Evolutionary conservation across 2,797 vertebrate species (phyloP).

Genomic region (Enteromius argenteus): DNA sequence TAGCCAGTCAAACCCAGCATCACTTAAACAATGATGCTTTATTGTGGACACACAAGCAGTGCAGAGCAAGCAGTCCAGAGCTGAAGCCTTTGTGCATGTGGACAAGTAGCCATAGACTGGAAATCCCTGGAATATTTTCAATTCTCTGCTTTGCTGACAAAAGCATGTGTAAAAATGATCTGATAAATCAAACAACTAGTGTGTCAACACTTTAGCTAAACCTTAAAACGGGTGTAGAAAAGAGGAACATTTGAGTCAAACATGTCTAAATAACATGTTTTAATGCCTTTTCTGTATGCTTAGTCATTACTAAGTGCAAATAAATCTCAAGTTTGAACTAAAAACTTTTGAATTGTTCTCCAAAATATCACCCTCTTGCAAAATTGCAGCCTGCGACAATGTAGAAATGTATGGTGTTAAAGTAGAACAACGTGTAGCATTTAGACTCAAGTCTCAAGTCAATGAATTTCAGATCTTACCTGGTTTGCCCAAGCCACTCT

Average conservation of each 20-base stretch:
- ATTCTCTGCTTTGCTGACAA: conserved; percentile 49
- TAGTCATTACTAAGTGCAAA: background rate
- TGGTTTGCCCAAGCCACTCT: conserved; percentile 31
- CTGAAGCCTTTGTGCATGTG: conserved; percentile 69
- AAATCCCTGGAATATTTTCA: conserved; percentile 71
- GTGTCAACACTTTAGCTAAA: background rate
- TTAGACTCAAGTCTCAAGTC: background rate
- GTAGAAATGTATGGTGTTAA: background rate
- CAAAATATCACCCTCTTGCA: background rate
- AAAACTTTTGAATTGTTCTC: too few species aligned
- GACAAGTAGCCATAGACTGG: conserved; percentile 66
- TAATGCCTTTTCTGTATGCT: background rate
- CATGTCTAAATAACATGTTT: background rate
- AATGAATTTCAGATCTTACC: conserved; percentile 28
- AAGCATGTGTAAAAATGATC: background rate
- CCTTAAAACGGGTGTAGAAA: background rate
- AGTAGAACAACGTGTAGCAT: background rate
- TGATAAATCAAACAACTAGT: background rate
- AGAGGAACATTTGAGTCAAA: background rate
- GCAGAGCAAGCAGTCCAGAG: conserved; percentile 74
- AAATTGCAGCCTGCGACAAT: background rate
- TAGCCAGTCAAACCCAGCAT: conserved; percentile 68
- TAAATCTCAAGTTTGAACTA: background rate
- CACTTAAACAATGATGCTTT: conserved; percentile 72
- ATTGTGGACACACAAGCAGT: conserved; percentile 73